Evolutionary conservation across 2,888 invertebrate genomes (phyloP), one percentile per base, ranked within the genome.

Genomic region (Micoletzkya japonica): DNA sequence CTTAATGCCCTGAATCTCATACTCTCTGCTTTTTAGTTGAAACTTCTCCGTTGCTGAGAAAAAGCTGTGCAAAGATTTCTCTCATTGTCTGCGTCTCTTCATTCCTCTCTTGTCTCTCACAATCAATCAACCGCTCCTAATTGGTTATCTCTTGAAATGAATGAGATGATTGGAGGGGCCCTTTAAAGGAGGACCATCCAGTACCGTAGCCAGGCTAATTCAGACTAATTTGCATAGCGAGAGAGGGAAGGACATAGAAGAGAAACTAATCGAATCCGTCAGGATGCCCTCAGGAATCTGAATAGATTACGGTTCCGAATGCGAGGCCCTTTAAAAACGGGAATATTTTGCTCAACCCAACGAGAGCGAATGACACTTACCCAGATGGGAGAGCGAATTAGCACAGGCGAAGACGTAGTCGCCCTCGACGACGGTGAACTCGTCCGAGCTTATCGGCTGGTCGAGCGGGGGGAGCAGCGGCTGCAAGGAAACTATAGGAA

Each of bases 331-430:
- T 20, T 10, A 44, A 20, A 14, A 44, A 10, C 10, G 44, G 10
- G 44, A 20, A 10, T 44, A 44, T 14, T 44, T 44, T 44, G 44
- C 44, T 44, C 10, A 44, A 10, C 10, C 44, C 10, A 20, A 44
- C 20, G 44, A n/a, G n/a, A n/a, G n/a, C n/a, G 3, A 24, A 59
- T 2, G 1, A 6, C n/a, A n/a, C 39, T 3, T 2, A 74, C 77
- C 81, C n/a, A 81, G 58, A 57, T 81, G 81, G 1, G 78, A 77
- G 24, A 79, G 66, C 6, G 81, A 50, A 17, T 72, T 72, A 32
- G 77, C 72, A 54, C 66, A 67, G 28, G 76, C 78, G 63, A 74
- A 74, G 54, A 70, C 80, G 26, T 73, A 79, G 26, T 80, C 77
- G 10, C 78, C 76, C 44, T 81, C 81, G 28, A 81, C 72, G 1